These are phyloP conservation scores for Patella depressa DNA, from an alignment of 2,888 invertebrate species.

Conservation along the genomic window DNA sequence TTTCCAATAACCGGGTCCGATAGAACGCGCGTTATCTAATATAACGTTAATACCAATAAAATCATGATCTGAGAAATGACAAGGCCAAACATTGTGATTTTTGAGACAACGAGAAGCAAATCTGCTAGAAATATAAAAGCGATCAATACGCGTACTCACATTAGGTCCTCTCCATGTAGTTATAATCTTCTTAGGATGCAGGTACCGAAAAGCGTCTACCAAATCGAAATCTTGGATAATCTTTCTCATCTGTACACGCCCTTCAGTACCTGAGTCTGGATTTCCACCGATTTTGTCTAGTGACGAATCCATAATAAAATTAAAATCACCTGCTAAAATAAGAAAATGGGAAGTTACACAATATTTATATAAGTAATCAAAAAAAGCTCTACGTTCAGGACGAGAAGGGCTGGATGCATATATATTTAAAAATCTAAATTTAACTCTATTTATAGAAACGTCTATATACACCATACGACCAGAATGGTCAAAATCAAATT, in stretches of 20 bases:
- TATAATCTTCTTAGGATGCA: constrained; percentile 17
- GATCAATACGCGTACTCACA: not conserved
- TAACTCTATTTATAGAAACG: too few relatives aligned
- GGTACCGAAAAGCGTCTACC: constrained; percentile 22
- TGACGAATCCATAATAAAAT: constrained; percentile 22
- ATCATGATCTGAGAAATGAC: constrained; percentile 8
- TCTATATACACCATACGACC: too few relatives aligned
- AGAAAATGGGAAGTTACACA: too few relatives aligned
- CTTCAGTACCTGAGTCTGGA: constrained; percentile 16
- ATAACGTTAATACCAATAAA: not conserved
- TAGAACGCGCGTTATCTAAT: not conserved
- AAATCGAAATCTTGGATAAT: constrained; percentile 26
- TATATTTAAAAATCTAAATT: too few relatives aligned
- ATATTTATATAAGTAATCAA: too few relatives aligned
- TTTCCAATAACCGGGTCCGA: not conserved
- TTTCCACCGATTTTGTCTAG: constrained; percentile 31
- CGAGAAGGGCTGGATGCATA: too few relatives aligned
- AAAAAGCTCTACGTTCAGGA: too few relatives aligned
- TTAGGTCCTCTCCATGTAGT: not conserved
- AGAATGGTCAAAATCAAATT: too few relatives aligned
- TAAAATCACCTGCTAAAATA: too few relatives aligned
- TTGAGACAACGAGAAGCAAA: not conserved
- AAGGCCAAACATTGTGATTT: constrained; percentile 16
- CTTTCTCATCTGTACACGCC: constrained; percentile 19
- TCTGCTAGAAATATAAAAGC: too few relatives aligned